A percentile compares a stretch with the other conserved stretches of the same genome.
Evolutionary conservation across 2,113 vertebrate genomes (phyloP).

Genomic region (Verasper variegatus): DNA sequence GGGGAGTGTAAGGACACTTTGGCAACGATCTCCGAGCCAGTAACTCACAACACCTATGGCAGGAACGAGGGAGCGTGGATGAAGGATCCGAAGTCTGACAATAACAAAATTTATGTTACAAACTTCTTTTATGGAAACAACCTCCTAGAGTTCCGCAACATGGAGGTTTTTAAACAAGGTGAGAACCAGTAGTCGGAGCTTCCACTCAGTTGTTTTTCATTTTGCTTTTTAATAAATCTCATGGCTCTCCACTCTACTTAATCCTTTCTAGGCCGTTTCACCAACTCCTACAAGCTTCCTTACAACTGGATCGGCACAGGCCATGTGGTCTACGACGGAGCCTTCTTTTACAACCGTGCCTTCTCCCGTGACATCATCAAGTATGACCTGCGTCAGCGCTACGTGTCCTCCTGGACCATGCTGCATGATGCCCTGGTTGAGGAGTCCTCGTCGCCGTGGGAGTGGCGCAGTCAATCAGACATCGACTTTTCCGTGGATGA

Average conservation of each 20-base stretch:
- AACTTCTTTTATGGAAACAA: constrained; percentile 97
- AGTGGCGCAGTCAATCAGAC: constrained; percentile 90
- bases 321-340: constrained; percentile 91
- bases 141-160: constrained; percentile 92
- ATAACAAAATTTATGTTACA: constrained; percentile 92
- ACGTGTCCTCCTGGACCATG: constrained; percentile 94
- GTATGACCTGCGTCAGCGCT: constrained; percentile 89
- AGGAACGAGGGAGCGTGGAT: constrained; percentile 96
- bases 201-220: neutral
- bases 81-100: constrained; percentile 92
- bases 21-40: constrained; percentile 92
- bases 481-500: constrained; percentile 95
- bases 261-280: constrained; percentile 87
- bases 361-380: constrained; percentile 98
- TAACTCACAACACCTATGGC: constrained; percentile 94
- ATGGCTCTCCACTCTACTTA: neutral
- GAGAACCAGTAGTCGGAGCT: neutral
- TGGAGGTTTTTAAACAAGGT: constrained; percentile 97
- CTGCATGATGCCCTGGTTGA: constrained; percentile 90
- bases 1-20: constrained; percentile 96
- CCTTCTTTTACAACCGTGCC: constrained; percentile 96
- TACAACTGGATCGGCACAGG: constrained; percentile 98
- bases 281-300: constrained; percentile 96
- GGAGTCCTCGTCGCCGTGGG: constrained; percentile 89
- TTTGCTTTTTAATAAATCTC: neutral